Evolutionary conservation across 30 jellyfish, hydroid and myxozoan genomes (phyloP).

Genomic region (Pseudorhiza aurosa): DNA sequence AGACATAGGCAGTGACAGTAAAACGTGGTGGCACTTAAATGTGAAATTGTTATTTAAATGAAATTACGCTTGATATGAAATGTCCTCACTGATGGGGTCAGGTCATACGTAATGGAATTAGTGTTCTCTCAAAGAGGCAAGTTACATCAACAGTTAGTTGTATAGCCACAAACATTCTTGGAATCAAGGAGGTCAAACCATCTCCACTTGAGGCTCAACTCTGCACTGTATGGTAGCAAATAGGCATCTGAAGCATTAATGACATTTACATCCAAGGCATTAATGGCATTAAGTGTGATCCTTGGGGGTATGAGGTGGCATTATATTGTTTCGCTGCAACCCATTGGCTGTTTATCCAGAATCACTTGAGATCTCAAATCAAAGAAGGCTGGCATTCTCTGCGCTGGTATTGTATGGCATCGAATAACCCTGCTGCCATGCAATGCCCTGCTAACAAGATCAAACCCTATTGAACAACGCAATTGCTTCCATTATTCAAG

Average conservation of each 20-base stretch:
- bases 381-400: neutral
- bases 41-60: too few species aligned
- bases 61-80: too few species aligned
- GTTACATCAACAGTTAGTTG: neutral
- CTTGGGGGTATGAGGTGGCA: neutral
- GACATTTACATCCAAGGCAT: neutral
- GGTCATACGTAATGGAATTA: conserved; percentile 51
- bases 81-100: conserved; percentile 31
- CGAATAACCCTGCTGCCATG: neutral
- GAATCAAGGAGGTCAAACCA: conserved; percentile 33
- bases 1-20: too few species aligned
- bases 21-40: too few species aligned
- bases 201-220: conserved; percentile 20
- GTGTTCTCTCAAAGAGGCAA: conserved; percentile 7
- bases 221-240: conserved; percentile 30
- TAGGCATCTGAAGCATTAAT: conserved; percentile 23
- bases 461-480: too few species aligned
- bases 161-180: conserved; percentile 58
- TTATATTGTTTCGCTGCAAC: too few species aligned
- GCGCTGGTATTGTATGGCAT: neutral
- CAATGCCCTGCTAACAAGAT: neutral
- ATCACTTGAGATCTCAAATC: too few species aligned
- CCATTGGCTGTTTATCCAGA: too few species aligned
- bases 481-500: too few species aligned
- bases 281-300: conserved; percentile 25